Percentiles rank a stretch among this genome's conserved stretches.
Conservation (phyloP, 2,113 vertebrate genomes). For the chimpanzee (Pan troglodytes) region NHGRI_mPanTro3-v2.1_pri NC_072403.2:38288001-38288500, state of each 20-base stretch:
- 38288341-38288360: neutral
- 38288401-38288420: too few species aligned
- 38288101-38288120: neutral
- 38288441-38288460: neutral
- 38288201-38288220: neutral
- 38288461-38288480: neutral
- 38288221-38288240: neutral
- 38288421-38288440: neutral
- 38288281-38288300: neutral
- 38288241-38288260: neutral
- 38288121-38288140: neutral
- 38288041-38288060: neutral
- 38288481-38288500: neutral
- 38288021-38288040: neutral
- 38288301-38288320: neutral
- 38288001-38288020: neutral
- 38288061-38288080: rapidly evolving
- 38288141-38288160: neutral
- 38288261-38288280: neutral
- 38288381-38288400: neutral
- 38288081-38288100: neutral
- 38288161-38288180: neutral
- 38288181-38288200: neutral
- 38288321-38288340: too few species aligned
- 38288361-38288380: neutral